A percentile compares a stretch with the other conserved stretches of the same genome.
These are phyloP conservation scores for Gymnoscelis rufifasciata DNA, from an alignment of 2,888 invertebrate genomes.

Conservation along the genomic window DNA sequence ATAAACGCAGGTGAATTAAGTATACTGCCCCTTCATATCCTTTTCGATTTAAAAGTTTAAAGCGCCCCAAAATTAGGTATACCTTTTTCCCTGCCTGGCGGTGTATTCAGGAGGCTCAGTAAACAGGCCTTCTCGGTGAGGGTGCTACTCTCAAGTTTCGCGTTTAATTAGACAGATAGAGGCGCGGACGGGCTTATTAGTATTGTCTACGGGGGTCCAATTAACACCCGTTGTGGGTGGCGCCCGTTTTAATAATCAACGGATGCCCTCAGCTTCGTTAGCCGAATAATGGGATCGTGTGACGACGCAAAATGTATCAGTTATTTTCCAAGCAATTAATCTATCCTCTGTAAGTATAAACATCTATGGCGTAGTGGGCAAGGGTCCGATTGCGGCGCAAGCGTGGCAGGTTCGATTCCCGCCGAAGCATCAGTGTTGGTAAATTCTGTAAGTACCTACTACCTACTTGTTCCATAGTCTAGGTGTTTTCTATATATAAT, in stretches of 20 bases:
- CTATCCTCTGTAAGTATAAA: too few species aligned
- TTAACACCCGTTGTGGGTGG: conserved; percentile 73
- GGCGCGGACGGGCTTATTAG: conserved; percentile 78
- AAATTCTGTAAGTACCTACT: too few species aligned
- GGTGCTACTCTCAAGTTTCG: conserved; percentile 79
- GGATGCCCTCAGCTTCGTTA: conserved; percentile 75
- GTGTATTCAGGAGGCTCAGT: conserved; percentile 69
- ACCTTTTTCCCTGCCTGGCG: conserved; percentile 29
- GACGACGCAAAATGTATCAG: conserved; percentile 23
- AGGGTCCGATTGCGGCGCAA: too few species aligned
- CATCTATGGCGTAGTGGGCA: too few species aligned
- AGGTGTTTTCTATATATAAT: too few species aligned
- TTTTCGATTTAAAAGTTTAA: too few species aligned
- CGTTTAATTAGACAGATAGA: conserved; percentile 80
- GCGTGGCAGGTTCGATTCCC: too few species aligned
- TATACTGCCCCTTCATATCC: too few species aligned
- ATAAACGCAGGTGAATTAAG: too few species aligned
- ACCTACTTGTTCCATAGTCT: too few species aligned
- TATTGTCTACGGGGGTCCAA: conserved; percentile 80
- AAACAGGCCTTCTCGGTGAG: conserved; percentile 74
- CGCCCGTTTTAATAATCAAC: conserved; percentile 77
- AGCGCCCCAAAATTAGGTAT: not conserved
- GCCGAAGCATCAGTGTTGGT: too few species aligned
- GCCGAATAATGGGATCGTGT: conserved; percentile 72
- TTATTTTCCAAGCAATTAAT: too few species aligned